A percentile compares a stretch with the other conserved stretches of the same genome.
These are phyloP conservation scores for Lithophane ornitopus DNA, from an alignment of 2,888 invertebrate genomes.

Conservation along the genomic window DNA sequence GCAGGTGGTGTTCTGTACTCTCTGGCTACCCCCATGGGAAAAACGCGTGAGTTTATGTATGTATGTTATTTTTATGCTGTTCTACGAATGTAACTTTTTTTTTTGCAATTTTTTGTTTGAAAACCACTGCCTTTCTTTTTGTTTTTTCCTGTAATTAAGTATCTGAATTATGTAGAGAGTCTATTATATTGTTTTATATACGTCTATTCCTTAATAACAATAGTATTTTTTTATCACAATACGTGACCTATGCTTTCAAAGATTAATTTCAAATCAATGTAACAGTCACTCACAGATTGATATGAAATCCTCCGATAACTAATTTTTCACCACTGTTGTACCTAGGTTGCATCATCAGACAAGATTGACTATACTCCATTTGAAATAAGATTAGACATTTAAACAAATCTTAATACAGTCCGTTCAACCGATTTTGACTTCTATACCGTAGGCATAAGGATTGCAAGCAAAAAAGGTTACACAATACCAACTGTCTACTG, in stretches of 20 bases:
- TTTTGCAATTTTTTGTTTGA: background rate
- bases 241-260: conserved; percentile 34
- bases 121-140: too few species aligned
- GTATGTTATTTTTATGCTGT: background rate
- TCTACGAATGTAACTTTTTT: too few species aligned
- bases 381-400: too few species aligned
- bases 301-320: conserved; percentile 21
- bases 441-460: too few species aligned
- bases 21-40: background rate
- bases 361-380: too few species aligned
- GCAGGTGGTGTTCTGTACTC: background rate
- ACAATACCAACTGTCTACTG: too few species aligned
- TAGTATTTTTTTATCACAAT: conserved; percentile 28
- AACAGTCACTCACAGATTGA: conserved; percentile 39
- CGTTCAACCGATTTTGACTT: too few species aligned
- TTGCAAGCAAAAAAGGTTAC: too few species aligned
- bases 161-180: too few species aligned
- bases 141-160: background rate
- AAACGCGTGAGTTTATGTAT: background rate
- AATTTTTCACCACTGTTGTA: background rate
- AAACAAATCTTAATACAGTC: too few species aligned
- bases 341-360: conserved; percentile 10
- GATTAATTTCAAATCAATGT: conserved; percentile 45
- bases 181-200: background rate
- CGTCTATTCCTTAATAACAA: conserved; percentile 2